Percentiles rank a stretch among this genome's conserved stretches.
Evolutionary conservation across 2,888 invertebrate genomes (phyloP).

Genomic region (Unio pictorum): DNA sequence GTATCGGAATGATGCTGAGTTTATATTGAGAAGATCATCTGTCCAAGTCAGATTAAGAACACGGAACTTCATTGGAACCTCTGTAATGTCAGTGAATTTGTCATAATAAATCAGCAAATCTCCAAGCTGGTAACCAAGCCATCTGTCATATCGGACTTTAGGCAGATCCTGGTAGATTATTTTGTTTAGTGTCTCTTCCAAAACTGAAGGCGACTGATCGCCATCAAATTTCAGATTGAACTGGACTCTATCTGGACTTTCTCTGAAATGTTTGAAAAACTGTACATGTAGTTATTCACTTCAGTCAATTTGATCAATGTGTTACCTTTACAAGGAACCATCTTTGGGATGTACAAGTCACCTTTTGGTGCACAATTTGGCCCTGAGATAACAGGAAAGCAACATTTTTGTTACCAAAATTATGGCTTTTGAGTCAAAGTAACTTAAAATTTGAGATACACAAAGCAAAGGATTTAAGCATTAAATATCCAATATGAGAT

Average conservation of each 20-base stretch:
- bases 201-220: constrained; percentile 24
- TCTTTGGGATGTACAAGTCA: too few species aligned
- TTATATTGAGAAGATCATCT: constrained; percentile 27
- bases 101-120: constrained; percentile 40
- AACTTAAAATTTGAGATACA: too few species aligned
- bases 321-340: too few species aligned
- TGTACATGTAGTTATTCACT: too few species aligned
- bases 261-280: constrained; percentile 22
- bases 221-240: constrained; percentile 53
- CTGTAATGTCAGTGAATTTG: constrained; percentile 43
- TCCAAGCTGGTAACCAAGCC: constrained; percentile 45
- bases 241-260: constrained; percentile 41
- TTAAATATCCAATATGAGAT: too few species aligned
- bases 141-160: constrained; percentile 34
- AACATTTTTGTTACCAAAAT: too few species aligned
- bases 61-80: constrained; percentile 46
- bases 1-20: constrained; percentile 32
- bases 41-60: constrained; percentile 47
- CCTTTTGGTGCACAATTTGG: too few species aligned
- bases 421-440: too few species aligned
- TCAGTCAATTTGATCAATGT: too few species aligned
- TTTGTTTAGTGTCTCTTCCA: constrained; percentile 32
- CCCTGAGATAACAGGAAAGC: too few species aligned
- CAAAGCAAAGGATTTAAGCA: too few species aligned
- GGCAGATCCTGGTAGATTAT: constrained; percentile 35